Percentiles rank a stretch among this genome's conserved stretches.
Evolutionary conservation across 2,113 vertebrate species (phyloP).

Genomic region (Labeo catla): DNA sequence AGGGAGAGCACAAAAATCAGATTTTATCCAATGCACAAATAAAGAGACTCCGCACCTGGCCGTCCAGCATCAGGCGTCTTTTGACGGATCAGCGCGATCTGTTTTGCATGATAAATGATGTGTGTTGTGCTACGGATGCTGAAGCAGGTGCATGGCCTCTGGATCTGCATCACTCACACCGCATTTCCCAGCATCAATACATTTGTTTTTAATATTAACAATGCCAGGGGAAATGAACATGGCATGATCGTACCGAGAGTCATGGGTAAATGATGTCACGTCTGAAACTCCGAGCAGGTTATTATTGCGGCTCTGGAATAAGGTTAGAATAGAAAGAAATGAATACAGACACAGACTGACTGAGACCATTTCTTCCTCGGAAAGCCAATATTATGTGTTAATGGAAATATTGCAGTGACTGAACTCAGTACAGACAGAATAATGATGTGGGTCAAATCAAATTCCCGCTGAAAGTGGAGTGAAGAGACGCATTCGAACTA

Average conservation of each 20-base stretch:
- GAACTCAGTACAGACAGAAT: not conserved
- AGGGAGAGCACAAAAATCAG: constrained; percentile 5
- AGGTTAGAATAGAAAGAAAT: not conserved
- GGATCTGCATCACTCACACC: not conserved
- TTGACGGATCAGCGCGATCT: not conserved
- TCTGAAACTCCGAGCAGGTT: constrained; percentile 20
- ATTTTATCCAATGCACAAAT: constrained; percentile 21
- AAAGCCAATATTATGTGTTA: constrained; percentile 27
- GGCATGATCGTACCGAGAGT: not conserved
- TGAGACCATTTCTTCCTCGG: not conserved
- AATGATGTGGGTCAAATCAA: not conserved
- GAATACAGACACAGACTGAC: not conserved
- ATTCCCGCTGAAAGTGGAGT: not conserved
- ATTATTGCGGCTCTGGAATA: not conserved
- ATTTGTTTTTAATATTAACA: constrained; percentile 32
- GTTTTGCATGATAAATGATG: constrained; percentile 43
- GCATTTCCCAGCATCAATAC: not conserved
- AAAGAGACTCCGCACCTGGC: constrained; percentile 33
- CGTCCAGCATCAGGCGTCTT: not conserved
- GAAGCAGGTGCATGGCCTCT: constrained; percentile 45
- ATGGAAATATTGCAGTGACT: constrained; percentile 34
- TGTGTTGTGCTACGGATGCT: not conserved
- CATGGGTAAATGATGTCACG: not conserved
- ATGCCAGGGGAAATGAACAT: constrained; percentile 32
- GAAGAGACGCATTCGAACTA: not conserved